phyloP scores from a whole-genome alignment of 1,140 invertebrate genomes.

The Macrobrachium nipponense region DNA sequence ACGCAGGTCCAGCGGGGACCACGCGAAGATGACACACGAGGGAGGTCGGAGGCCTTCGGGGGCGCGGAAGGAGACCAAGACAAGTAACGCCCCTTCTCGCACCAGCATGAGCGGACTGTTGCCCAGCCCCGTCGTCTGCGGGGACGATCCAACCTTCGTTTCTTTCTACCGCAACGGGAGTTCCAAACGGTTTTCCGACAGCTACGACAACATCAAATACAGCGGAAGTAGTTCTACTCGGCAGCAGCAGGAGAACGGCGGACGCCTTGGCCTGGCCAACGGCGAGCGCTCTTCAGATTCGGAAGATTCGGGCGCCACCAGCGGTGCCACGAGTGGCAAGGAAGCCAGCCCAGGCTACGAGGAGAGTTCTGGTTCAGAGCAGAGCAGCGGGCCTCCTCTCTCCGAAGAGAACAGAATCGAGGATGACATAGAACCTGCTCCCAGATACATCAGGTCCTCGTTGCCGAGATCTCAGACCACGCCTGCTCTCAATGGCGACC shows the following conservation, averaged over 20 bases:
- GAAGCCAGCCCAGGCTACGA: slow-evolving; percentile 63
- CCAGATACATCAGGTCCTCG: slow-evolving; percentile 21
- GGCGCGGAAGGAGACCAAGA: slow-evolving; percentile 32
- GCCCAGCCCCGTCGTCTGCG: slow-evolving; percentile 62
- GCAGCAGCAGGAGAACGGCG: slow-evolving; percentile 38
- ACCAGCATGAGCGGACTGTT: slow-evolving; percentile 63
- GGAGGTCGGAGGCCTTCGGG: slow-evolving; percentile 30
- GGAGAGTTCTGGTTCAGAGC: slow-evolving; percentile 61
- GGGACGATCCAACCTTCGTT: slow-evolving; percentile 47
- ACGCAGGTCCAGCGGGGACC: slow-evolving; percentile 41
- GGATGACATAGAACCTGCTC: slow-evolving; percentile 30
- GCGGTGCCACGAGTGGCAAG: slow-evolving; percentile 62
- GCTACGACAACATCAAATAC: slow-evolving; percentile 41
- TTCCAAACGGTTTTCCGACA: slow-evolving; percentile 43
- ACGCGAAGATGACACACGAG: slow-evolving; percentile 43
- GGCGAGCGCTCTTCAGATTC: slow-evolving; percentile 63
- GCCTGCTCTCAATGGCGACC: slow-evolving; percentile 58
- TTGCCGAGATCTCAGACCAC: slow-evolving; percentile 59
- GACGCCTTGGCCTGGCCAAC: slow-evolving; percentile 41
- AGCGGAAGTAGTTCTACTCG: neutral
- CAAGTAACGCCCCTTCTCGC: slow-evolving; percentile 45
- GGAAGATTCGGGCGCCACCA: slow-evolving; percentile 59
- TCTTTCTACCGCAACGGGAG: slow-evolving; percentile 54
- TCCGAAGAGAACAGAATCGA: slow-evolving; percentile 43
- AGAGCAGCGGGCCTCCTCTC: slow-evolving; percentile 55